Percentiles rank a stretch among this genome's conserved stretches.
Evolutionary conservation across 1,140 invertebrate species (phyloP).

Genomic region (Berghia stephanieae): DNA sequence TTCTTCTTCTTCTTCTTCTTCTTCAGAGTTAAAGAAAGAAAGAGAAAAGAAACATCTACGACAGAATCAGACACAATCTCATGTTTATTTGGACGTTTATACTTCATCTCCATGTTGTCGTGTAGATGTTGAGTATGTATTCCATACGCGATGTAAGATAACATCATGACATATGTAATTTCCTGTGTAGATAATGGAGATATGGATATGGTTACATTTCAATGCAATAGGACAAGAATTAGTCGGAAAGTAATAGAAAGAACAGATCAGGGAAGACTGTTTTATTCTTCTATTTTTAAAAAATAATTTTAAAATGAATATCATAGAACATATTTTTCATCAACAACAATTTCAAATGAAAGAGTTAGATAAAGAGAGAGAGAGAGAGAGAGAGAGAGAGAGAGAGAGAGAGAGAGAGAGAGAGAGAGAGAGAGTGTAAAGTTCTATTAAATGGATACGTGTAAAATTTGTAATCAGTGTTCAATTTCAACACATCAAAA

Average conservation of each 20-base stretch:
- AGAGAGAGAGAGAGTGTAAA: background rate
- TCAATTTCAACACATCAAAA: too few species aligned
- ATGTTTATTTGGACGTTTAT: background rate
- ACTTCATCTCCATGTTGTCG: background rate
- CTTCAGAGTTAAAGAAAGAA: background rate
- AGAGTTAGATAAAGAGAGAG: background rate
- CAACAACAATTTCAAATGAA: too few species aligned
- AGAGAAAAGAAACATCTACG: background rate
- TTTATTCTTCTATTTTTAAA: background rate
- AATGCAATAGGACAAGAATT: background rate
- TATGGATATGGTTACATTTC: background rate
- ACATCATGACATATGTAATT: background rate
- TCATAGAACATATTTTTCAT: background rate
- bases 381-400: slow-evolving; percentile 11
- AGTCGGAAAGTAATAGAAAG: background rate
- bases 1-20: slow-evolving; percentile 3
- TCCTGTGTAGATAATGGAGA: background rate
- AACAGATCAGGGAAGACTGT: background rate
- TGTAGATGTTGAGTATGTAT: background rate
- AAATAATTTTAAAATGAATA: background rate
- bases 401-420: background rate
- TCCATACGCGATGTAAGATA: background rate
- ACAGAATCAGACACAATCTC: background rate
- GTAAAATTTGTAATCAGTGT: too few species aligned
- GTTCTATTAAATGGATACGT: too few species aligned